A percentile compares a stretch with the other conserved stretches of the same genome.
Evolutionary conservation across 1,140 invertebrate genomes (phyloP).

Genomic region (Rhynchophorus ferrugineus): DNA sequence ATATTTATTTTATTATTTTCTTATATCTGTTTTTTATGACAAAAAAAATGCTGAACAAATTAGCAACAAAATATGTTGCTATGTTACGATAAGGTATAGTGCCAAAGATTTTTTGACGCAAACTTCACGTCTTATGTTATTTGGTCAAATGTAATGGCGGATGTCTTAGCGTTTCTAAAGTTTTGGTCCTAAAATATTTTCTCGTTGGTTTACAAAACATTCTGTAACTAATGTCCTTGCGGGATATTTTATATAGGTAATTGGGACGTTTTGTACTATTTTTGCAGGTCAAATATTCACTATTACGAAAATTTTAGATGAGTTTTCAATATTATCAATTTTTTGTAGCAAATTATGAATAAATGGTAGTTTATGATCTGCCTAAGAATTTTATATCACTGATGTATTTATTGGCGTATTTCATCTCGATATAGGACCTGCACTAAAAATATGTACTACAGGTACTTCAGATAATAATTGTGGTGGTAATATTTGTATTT

Average conservation of each 20-base stretch:
- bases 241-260: slow-evolving; percentile 3
- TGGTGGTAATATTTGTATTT: neutral
- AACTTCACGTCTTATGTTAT: no score
- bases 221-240: neutral
- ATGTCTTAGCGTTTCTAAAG: neutral
- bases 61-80: no score
- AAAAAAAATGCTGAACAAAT: no score
- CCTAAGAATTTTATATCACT: neutral
- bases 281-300: no score
- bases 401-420: neutral
- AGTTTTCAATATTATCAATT: neutral
- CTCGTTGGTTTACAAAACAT: no score
- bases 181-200: neutral
- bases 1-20: no score
- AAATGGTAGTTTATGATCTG: neutral
- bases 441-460: neutral
- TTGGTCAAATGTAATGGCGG: neutral
- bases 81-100: no score
- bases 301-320: no score
- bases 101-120: no score
- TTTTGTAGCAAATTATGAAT: neutral
- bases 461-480: neutral
- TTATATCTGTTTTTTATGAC: no score
- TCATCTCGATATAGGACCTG: neutral
- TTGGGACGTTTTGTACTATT: neutral